Evolutionary conservation across 2,888 invertebrate species (phyloP), one percentile per base, ranked within the genome.

Genomic region (Nymphalis urticae): DNA sequence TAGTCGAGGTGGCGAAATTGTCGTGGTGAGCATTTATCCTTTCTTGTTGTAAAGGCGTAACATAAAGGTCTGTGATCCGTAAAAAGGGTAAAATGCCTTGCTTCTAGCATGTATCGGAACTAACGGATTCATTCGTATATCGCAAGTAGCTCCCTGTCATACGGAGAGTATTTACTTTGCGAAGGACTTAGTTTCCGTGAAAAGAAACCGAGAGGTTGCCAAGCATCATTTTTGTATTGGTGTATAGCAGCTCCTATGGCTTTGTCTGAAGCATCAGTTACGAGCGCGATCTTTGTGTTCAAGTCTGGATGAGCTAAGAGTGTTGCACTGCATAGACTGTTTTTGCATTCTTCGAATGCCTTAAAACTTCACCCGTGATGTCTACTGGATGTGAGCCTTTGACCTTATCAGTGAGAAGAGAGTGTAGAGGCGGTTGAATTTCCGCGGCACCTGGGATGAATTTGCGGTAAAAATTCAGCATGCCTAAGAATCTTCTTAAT

Each of bases 1-100:
- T 21, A 60, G 19, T 48, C 60, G n/a, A 21, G 21, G n/a, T 60
- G 48, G 16, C 48, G n/a, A 10, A 42, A 42, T 47, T 60, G 60
- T 24, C 60, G 16, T 50, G 50, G 50, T 50, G 50, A 50, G n/a
- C 50, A 50, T 50, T 17, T 50, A 7, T 50, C 50, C n/a, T 8
- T 17, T 16, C n/a, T 50, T 16, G 8, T 17, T n/a, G n/a, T 17
- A 17, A 50, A 50, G 8, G 50, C 50, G n/a, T n/a, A 50, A n/a
- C n/a, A n/a, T n/a, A n/a, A n/a, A n/a, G n/a, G n/a, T n/a, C n/a
- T n/a, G n/a, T n/a, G n/a, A n/a, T n/a, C n/a, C n/a, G n/a, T n/a
- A n/a, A n/a, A n/a, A n/a, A n/a, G n/a, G n/a, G n/a, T n/a, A n/a
- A n/a, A n/a, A n/a, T n/a, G n/a, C n/a, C n/a, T n/a, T n/a, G n/a